phyloP scores from a whole-genome alignment of 2,888 invertebrate species.

The Volucella inflata region DNA sequence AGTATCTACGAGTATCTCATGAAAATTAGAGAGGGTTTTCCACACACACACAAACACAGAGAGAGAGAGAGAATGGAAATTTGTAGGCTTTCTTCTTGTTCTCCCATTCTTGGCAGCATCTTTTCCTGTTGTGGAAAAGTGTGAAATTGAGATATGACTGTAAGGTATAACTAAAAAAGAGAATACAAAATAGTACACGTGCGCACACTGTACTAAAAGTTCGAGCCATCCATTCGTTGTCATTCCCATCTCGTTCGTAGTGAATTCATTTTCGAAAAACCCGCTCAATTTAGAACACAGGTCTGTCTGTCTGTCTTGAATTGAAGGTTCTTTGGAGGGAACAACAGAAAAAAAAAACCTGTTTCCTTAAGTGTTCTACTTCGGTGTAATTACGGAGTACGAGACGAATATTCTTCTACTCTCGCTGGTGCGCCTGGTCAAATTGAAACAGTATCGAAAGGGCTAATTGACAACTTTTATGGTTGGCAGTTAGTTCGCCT shows the following conservation, averaged over 20 bases:
- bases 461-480: conserved; percentile 58
- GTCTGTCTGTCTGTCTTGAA: conserved; percentile 20
- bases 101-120: too few species aligned
- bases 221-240: too few species aligned
- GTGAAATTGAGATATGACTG: conserved; percentile 51
- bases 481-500: background rate
- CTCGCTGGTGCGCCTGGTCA: conserved; percentile 60
- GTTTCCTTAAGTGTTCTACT: conserved; percentile 42
- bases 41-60: too few species aligned
- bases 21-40: conserved; percentile 40
- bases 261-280: conserved; percentile 21
- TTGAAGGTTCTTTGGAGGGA: conserved; percentile 9
- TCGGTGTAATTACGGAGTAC: conserved; percentile 32
- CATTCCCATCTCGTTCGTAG: background rate
- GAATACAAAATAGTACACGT: conserved; percentile 55
- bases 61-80: conserved; percentile 20
- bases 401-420: conserved; percentile 31
- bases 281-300: conserved; percentile 41
- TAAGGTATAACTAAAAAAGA: background rate
- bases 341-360: conserved; percentile 24
- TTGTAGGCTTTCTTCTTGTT: conserved; percentile 18
- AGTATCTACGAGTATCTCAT: conserved; percentile 3
- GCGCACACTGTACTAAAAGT: conserved; percentile 47
- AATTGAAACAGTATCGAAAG: conserved; percentile 64
- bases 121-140: conserved; percentile 33